Evolutionary conservation across 2,797 vertebrate genomes (phyloP).

Genomic region (Pantherophis vulpinus): DNA sequence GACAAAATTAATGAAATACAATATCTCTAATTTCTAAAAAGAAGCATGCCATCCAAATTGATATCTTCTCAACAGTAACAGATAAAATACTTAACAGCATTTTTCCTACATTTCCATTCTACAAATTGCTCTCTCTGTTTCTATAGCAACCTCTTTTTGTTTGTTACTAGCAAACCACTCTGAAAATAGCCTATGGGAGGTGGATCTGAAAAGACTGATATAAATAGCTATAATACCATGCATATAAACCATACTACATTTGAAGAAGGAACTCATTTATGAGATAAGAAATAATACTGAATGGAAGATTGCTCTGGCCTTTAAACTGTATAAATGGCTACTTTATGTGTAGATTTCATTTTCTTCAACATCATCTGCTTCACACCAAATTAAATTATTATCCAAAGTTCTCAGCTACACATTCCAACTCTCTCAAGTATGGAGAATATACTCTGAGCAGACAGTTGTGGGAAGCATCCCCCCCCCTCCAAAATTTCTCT

Average conservation of each 20-base stretch:
- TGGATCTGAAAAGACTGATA: slow-evolving; percentile 59
- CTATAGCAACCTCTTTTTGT: slow-evolving; percentile 74
- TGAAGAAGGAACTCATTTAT: slow-evolving; percentile 51
- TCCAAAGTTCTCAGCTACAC: slow-evolving; percentile 47
- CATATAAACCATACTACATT: slow-evolving; percentile 55
- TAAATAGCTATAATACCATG: slow-evolving; percentile 51
- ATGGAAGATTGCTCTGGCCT: slow-evolving; percentile 45
- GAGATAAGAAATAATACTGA: slow-evolving; percentile 44
- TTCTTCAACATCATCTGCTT: slow-evolving; percentile 41
- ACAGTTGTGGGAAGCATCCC: background rate
- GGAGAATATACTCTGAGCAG: slow-evolving; percentile 20
- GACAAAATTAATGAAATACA: slow-evolving; percentile 11
- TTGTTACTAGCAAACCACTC: slow-evolving; percentile 64
- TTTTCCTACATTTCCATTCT: slow-evolving; percentile 57
- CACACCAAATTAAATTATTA: slow-evolving; percentile 43
- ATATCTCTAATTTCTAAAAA: slow-evolving; percentile 16
- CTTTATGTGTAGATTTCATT: slow-evolving; percentile 52
- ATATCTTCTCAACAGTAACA: slow-evolving; percentile 35
- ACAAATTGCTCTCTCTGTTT: slow-evolving; percentile 66
- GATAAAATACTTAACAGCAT: slow-evolving; percentile 59
- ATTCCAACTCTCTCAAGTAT: slow-evolving; percentile 41
- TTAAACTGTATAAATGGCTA: slow-evolving; percentile 52
- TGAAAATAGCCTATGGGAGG: slow-evolving; percentile 62
- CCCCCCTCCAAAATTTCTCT: background rate
- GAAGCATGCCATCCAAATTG: slow-evolving; percentile 22